phyloP scores from a whole-genome alignment of 2,888 invertebrate genomes.

The Operophtera brumata region DNA sequence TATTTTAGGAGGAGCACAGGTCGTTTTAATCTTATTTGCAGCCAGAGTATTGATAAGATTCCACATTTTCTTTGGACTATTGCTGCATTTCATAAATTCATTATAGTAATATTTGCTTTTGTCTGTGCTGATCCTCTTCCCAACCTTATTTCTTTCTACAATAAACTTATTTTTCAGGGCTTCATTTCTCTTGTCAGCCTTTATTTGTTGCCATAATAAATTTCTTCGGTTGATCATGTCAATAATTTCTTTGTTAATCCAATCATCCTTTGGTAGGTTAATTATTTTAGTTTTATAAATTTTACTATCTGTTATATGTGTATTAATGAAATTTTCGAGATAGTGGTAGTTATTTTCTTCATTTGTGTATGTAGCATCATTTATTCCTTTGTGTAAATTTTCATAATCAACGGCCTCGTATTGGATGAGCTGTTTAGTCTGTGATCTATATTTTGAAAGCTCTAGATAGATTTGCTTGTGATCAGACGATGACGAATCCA shows the following conservation, averaged over 20 bases:
- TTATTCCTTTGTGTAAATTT: background rate
- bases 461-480: background rate
- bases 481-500: background rate
- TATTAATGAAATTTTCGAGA: background rate
- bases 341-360: background rate
- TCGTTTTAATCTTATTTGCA: background rate
- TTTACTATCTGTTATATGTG: background rate
- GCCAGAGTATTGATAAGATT: background rate
- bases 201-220: background rate
- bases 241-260: conserved; percentile 2
- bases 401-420: background rate
- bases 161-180: background rate
- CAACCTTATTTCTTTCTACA: background rate
- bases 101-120: background rate
- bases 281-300: conserved; percentile 1
- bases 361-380: background rate
- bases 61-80: background rate
- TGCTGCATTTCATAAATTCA: background rate
- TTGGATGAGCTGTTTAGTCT: background rate
- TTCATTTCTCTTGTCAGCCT: background rate
- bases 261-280: conserved; percentile 1
- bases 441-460: background rate
- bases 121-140: too few relatives aligned
- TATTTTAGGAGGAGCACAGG: background rate
- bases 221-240: conserved; percentile 1